Evolutionary conservation across 2,113 vertebrate species (phyloP).

Genomic region (Xenopus borealis): DNA sequence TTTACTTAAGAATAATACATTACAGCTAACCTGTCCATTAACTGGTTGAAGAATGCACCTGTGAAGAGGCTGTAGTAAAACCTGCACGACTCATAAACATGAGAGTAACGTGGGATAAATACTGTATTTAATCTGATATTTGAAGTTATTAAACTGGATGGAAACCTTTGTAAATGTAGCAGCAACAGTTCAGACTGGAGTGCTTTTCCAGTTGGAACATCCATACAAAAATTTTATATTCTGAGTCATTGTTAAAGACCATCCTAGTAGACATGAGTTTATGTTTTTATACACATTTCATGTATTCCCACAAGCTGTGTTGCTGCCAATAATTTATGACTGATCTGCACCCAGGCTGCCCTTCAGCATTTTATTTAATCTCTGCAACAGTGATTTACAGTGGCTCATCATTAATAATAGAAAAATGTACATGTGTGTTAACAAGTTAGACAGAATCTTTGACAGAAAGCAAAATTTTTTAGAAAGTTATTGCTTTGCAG

Average conservation of each 20-base stretch:
- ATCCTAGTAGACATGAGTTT: conserved; percentile 66
- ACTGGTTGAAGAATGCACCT: no score
- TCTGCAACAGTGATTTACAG: conserved; percentile 72
- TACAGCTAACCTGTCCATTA: no score
- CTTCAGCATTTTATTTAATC: conserved; percentile 94
- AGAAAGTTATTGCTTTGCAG: conserved; percentile 49
- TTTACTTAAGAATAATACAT: no score
- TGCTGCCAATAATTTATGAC: conserved; percentile 93
- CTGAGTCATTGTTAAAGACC: conserved; percentile 62
- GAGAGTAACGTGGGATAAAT: no score
- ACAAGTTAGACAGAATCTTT: conserved; percentile 76
- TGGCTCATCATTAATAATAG: conserved; percentile 83
- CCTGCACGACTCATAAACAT: no score
- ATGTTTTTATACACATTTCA: conserved; percentile 73
- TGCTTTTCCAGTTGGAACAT: conserved; percentile 42
- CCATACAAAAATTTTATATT: conserved; percentile 53
- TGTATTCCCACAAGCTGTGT: conserved; percentile 76
- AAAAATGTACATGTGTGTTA: conserved; percentile 86
- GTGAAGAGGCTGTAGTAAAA: no score
- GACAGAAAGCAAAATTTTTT: conserved; percentile 52
- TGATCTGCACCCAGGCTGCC: conserved; percentile 82
- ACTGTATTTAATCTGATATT: no score
- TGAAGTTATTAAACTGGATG: no score
- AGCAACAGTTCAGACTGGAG: background rate
- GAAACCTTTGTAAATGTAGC: no score